Conservation (phyloP, 2,113 vertebrate genomes). For the Hiodon alosoides region DNA sequence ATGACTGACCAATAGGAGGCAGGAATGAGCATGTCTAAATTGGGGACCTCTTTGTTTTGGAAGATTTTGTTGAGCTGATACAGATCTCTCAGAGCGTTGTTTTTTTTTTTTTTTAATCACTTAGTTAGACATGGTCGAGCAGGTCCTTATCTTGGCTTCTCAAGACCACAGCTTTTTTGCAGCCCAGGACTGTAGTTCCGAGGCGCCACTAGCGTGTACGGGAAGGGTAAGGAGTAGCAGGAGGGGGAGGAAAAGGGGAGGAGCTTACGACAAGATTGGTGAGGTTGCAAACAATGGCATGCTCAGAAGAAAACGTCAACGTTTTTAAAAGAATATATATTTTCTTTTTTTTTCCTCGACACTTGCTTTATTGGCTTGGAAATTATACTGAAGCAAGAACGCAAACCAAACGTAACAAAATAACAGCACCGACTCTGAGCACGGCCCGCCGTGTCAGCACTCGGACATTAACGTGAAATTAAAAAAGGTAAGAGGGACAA, state of each 20-base stretch:
- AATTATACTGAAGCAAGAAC: conserved; percentile 57
- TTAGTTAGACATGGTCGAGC: neutral
- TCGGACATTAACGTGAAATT: conserved; percentile 55
- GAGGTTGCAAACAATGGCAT: conserved; percentile 90
- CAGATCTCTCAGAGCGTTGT: neutral
- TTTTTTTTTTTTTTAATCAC: neutral
- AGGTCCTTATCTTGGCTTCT: conserved; percentile 11
- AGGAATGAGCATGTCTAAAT: no score
- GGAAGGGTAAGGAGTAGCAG: conserved; percentile 58
- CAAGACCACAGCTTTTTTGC: conserved; percentile 29
- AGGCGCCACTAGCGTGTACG: conserved; percentile 37
- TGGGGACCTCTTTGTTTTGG: no score
- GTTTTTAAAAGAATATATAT: conserved; percentile 20
- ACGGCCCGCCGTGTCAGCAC: conserved; percentile 76
- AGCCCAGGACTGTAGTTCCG: conserved; percentile 44
- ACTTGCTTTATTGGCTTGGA: conserved; percentile 48
- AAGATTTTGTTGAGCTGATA: neutral
- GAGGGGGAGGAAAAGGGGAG: conserved; percentile 56
- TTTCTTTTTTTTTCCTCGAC: conserved; percentile 11
- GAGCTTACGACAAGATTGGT: conserved; percentile 88
- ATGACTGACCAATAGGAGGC: neutral
- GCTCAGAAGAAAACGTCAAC: conserved; percentile 69
- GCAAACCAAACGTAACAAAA: conserved; percentile 62
- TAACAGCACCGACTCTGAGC: conserved; percentile 68
- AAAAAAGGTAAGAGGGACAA: conserved; percentile 34